phyloP scores from a whole-genome alignment of 2,888 invertebrate species.

The Pseudococcus viburni region DNA sequence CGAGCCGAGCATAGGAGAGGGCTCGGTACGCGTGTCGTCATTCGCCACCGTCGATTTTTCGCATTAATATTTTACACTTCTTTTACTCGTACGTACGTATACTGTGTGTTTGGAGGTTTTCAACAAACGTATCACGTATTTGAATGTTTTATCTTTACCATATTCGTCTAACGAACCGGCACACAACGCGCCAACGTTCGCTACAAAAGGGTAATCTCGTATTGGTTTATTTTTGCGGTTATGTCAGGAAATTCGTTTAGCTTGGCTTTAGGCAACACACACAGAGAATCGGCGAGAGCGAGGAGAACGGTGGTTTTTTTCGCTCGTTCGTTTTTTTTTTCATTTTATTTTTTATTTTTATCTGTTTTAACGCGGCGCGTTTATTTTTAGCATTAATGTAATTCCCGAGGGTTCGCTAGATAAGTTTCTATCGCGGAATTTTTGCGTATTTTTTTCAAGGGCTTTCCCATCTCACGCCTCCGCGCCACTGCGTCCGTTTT shows the following conservation, averaged over 20 bases:
- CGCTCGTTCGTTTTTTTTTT: not conserved
- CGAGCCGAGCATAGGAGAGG: not conserved
- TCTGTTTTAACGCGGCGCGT: conserved; percentile 48
- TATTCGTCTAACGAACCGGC: conserved; percentile 56
- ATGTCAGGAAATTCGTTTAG: conserved; percentile 45
- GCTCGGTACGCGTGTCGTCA: conserved; percentile 3
- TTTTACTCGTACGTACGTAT: not conserved
- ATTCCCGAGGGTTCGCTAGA: conserved; percentile 37
- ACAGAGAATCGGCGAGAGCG: not conserved
- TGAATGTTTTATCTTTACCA: conserved; percentile 56
- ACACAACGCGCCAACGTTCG: conserved; percentile 16
- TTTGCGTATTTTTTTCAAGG: conserved; percentile 45
- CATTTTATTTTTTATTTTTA: not conserved
- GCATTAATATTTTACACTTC: conserved; percentile 42
- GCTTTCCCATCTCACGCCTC: not conserved
- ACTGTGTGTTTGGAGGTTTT: conserved; percentile 42
- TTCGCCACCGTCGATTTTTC: conserved; percentile 23
- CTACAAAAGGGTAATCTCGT: conserved; percentile 44
- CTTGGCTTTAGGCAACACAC: not conserved
- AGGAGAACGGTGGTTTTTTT: not conserved
- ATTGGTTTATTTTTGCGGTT: conserved; percentile 48
- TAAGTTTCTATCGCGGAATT: conserved; percentile 46
- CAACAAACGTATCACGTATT: conserved; percentile 59
- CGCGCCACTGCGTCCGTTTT: not conserved
- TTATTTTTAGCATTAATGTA: conserved; percentile 42